Base-by-base conservation (phyloP, 2,113 vertebrate genomes). In the Scatophagus argus region DNA sequence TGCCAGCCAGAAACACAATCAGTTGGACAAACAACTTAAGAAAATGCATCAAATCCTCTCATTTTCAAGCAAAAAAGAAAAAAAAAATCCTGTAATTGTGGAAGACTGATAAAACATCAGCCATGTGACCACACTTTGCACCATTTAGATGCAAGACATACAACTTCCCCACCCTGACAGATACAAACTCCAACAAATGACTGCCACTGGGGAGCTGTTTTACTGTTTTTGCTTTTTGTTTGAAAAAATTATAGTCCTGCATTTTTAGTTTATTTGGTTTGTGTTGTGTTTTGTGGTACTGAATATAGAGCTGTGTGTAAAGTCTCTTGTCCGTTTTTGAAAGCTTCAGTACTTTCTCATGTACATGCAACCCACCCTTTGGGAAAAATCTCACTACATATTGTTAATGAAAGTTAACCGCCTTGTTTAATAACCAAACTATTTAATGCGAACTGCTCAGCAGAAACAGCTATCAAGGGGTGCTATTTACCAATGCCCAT, bases 1-100 rank as follows among this genome's bases (percentile, higher is more conserved):
- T 49, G 4, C 36, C 72, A 54, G 34, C 66, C 61, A 72, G 62
- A 74, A 66, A 65, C 52, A 49, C 60, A 71, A 71, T 62, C 8
- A 66, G 62, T 66, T 56, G 41, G 34, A 82, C 46, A 65, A 78
- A 79, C 52, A 60, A 44, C 3, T 0, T 16, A n/a, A 63, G 41
- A 77, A 52, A 74, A 64, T 6, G 19, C 16, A 60, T 43, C 3
- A 61, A 66, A 65, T 71, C 32, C 5, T 23, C 31, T 47, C 1
- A 19, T 59, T 63, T 44, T 32, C 2, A 2, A 59, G 44, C 10
- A 39, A 72, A 19, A 38, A 19, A 23, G 0, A 52, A 8, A 39
- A 72, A 19, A 38, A 19, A 23, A 0, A 44, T 9, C 4, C 17
- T 23, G 16, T 19, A n/a, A 69, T 52, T 56, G 25, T 4, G 2